These are phyloP conservation scores for Zaprionus bogoriensis DNA, from an alignment of 2,888 invertebrate species.

Conservation along the genomic window DNA sequence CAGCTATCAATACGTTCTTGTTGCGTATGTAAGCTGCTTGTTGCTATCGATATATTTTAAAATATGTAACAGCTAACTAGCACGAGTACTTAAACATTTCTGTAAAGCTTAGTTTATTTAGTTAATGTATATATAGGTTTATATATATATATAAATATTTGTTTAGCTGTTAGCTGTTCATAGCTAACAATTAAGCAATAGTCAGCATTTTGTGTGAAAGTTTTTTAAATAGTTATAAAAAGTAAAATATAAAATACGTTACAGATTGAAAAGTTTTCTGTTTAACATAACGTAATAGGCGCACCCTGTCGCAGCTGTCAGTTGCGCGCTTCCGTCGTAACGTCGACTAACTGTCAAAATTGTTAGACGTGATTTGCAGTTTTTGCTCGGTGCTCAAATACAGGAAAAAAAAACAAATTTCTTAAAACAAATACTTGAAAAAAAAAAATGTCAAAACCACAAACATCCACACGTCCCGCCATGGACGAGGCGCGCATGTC, in stretches of 20 bases:
- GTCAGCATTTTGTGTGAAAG: too few relatives aligned
- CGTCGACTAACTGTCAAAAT: constrained; percentile 29
- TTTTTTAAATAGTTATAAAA: background rate
- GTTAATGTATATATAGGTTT: too few relatives aligned
- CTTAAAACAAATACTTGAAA: background rate
- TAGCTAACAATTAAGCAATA: too few relatives aligned
- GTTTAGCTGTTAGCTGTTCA: too few relatives aligned
- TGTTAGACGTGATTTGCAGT: constrained; percentile 47
- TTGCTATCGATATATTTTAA: background rate
- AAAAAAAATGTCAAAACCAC: constrained; percentile 20
- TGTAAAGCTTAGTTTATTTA: background rate
- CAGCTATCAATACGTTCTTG: constrained; percentile 1
- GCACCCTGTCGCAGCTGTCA: constrained; percentile 7
- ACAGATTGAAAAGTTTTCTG: background rate
- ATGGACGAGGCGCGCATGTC: constrained; percentile 85
- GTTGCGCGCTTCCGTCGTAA: background rate
- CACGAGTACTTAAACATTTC: background rate
- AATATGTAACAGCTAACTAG: background rate
- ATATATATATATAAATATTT: too few relatives aligned
- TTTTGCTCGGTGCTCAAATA: constrained; percentile 13
- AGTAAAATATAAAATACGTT: background rate
- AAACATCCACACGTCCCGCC: background rate
- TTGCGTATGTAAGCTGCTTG: background rate
- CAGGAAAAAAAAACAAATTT: background rate
- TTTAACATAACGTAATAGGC: background rate